Conservation (phyloP, 2,888 invertebrate genomes). For the Megastigmus dorsalis region DNA sequence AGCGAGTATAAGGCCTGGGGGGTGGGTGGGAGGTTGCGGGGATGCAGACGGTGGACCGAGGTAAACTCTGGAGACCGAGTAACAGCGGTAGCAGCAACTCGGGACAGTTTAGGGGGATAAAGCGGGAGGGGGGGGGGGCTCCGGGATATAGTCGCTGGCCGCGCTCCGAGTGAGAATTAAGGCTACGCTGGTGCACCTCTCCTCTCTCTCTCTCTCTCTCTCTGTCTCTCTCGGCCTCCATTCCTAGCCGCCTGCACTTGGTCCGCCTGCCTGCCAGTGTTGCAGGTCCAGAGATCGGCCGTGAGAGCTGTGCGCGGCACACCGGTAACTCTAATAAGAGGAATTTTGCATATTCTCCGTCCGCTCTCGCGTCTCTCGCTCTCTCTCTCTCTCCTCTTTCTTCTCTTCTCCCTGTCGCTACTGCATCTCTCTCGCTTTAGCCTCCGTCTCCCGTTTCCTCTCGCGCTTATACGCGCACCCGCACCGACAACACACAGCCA, state of each 20-base stretch:
- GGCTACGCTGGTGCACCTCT: not conserved
- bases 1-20: too few relatives aligned
- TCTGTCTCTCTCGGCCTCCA: too few relatives aligned
- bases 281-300: slow-evolving; percentile 42
- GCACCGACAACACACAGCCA: slow-evolving; percentile 28
- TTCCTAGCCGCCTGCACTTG: too few relatives aligned
- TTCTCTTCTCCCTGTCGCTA: too few relatives aligned
- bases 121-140: not conserved
- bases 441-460: too few relatives aligned
- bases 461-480: too few relatives aligned
- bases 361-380: slow-evolving; percentile 52
- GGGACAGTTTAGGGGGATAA: slow-evolving; percentile 47
- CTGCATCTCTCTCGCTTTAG: too few relatives aligned
- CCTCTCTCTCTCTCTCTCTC: too few relatives aligned
- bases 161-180: slow-evolving; percentile 12
- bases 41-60: too few relatives aligned
- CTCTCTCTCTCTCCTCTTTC: too few relatives aligned
- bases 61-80: slow-evolving; percentile 22
- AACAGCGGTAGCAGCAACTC: slow-evolving; percentile 8
- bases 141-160: not conserved
- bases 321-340: slow-evolving; percentile 70
- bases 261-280: too few relatives aligned
- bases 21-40: too few relatives aligned
- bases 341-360: slow-evolving; percentile 70
- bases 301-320: slow-evolving; percentile 54